Percentiles rank a stretch among this genome's conserved stretches.
These are phyloP conservation scores for Temnothorax nylanderi DNA, from an alignment of 1,140 invertebrate species.

Conservation along the genomic window DNA sequence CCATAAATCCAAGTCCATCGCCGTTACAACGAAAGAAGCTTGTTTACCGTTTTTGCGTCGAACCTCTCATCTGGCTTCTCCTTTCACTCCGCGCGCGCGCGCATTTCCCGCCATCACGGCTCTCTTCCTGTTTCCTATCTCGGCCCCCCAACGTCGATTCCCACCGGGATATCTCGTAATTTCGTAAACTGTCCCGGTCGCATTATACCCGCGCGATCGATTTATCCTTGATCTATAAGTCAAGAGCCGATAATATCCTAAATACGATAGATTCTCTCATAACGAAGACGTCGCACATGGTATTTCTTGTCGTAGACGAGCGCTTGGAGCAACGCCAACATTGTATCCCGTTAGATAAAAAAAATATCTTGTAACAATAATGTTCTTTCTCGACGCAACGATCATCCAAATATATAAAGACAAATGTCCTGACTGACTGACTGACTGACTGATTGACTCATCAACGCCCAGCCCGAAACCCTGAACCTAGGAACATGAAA, in stretches of 20 bases:
- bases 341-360: neutral
- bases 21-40: constrained; percentile 59
- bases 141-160: constrained; percentile 9
- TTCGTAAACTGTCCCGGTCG: constrained; percentile 40
- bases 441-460: too few species aligned
- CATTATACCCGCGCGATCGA: constrained; percentile 49
- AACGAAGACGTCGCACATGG: neutral
- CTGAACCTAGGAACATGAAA: too few species aligned
- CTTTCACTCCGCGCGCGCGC: constrained; percentile 21
- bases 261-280: neutral
- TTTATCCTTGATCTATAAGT: constrained; percentile 39
- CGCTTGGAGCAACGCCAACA: neutral
- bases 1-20: constrained; percentile 62
- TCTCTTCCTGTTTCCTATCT: constrained; percentile 13
- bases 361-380: neutral
- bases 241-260: constrained; percentile 12
- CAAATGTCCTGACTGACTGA: too few species aligned
- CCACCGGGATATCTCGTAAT: constrained; percentile 10
- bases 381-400: neutral
- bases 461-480: too few species aligned
- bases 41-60: constrained; percentile 67
- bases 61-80: constrained; percentile 12
- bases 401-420: too few species aligned
- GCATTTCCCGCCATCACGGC: neutral
- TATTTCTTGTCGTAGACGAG: neutral